A percentile compares a stretch with the other conserved stretches of the same genome.
phyloP scores from a whole-genome alignment of 2,797 vertebrate species.

The Galago senegalensis region DNA sequence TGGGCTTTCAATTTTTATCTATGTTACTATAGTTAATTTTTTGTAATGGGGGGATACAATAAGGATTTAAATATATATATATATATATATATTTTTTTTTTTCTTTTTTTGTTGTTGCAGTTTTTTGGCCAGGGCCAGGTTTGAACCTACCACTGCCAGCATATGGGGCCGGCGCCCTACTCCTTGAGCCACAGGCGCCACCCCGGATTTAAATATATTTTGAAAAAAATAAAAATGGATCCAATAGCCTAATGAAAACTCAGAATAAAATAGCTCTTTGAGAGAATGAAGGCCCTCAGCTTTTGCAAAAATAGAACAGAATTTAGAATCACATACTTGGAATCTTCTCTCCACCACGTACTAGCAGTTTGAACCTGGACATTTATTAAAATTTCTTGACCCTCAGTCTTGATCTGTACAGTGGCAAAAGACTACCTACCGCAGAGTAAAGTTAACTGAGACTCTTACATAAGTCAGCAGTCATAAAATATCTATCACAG shows the following conservation, averaged over 20 bases:
- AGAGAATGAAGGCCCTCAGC: neutral
- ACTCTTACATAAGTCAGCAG: neutral
- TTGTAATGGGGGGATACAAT: neutral
- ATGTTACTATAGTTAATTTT: neutral
- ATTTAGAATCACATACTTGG: conserved; percentile 1
- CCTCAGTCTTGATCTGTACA: neutral
- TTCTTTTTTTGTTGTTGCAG: too few species aligned
- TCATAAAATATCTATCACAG: neutral
- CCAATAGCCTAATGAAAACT: neutral
- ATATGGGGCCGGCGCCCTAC: too few species aligned
- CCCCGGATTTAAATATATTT: neutral
- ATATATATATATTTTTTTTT: neutral
- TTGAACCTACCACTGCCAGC: too few species aligned
- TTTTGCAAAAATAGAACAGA: neutral
- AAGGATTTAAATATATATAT: neutral
- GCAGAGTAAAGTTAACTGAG: neutral
- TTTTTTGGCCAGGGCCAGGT: too few species aligned
- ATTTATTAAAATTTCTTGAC: neutral
- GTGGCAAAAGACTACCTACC: neutral
- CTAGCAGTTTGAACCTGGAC: neutral
- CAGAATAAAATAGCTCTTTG: neutral
- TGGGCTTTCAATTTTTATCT: neutral
- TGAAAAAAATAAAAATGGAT: neutral
- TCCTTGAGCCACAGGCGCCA: too few species aligned
- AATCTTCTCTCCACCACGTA: neutral